Base-by-base conservation (phyloP, 1,140 invertebrate genomes). In the Drosophila varians region DNA sequence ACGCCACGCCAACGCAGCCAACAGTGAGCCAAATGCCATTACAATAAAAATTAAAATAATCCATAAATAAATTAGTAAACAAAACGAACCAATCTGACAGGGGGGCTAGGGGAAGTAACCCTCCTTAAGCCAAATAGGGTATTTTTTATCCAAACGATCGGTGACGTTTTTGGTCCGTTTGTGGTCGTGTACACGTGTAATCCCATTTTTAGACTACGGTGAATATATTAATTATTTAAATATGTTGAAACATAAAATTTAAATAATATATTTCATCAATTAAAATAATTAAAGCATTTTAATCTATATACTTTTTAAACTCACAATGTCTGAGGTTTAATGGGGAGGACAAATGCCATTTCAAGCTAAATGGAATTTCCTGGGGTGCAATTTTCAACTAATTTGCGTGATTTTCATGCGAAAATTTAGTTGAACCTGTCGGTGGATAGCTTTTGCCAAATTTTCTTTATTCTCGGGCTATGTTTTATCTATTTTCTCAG, bases 1-100 rank as follows among this genome's bases (percentile, higher is more conserved):
- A 19, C 42, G 52, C 71, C 40, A 69, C 75, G 71, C 54, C 77
- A 79, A 66, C 55, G 55, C 53, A 38, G 58, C 12, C 47, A 48
- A 42, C 57, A 61, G 58, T 71, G 55, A 57, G 75, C 57, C 82
- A 75, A 75, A 75, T 79, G 80, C 51, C 66, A 78, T 74, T 84
- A 76, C 70, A 86, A 69, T 79, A 73, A 64, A 79, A 80, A 61
- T 80, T 65, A 55, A 86, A 86, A 73, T 73, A 76, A 78, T 83
- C 70, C 79, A 74, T 84, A 79, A 83, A 83, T 83, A 84, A 83
- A 78, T 83, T 83, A 78, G 64, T 56, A 66, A 74, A 64, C 60
- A 72, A 56, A 74, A 71, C 64, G 73, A 66, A 73, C n/a, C 12
- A 40, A 26, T 38, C 8, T n/a, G n/a, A n/a, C n/a, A n/a, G n/a